Conservation (phyloP, 2,888 invertebrate genomes). For the Coelopa pilipes region DNA sequence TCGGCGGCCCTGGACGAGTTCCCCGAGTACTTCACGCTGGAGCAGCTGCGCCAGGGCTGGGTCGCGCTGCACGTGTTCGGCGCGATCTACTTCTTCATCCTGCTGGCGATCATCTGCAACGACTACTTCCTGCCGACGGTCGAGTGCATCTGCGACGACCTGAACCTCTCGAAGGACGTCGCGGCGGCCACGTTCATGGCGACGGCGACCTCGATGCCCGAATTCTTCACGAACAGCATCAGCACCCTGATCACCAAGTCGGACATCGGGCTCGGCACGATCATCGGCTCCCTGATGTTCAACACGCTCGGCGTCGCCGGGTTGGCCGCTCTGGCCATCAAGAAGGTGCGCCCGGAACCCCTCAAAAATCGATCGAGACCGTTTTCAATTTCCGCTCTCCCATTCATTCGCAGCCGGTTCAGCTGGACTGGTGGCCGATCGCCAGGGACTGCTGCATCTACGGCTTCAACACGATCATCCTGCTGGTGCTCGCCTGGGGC, state of each 20-base stretch:
- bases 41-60: constrained; percentile 79
- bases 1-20: constrained; percentile 56
- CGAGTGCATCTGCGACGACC: constrained; percentile 84
- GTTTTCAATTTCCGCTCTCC: too few relatives aligned
- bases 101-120: constrained; percentile 90
- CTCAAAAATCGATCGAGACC: too few relatives aligned
- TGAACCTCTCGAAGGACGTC: constrained; percentile 84
- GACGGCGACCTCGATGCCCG: constrained; percentile 93
- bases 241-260: constrained; percentile 85
- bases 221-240: constrained; percentile 91
- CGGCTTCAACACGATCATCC: constrained; percentile 75
- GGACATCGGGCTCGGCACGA: constrained; percentile 88
- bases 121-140: constrained; percentile 92
- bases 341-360: constrained; percentile 72
- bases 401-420: constrained; percentile 82
- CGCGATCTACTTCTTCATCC: constrained; percentile 85
- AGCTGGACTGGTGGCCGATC: constrained; percentile 83
- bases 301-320: constrained; percentile 88
- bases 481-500: constrained; percentile 83
- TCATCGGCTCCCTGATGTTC: constrained; percentile 88
- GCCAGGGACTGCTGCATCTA: constrained; percentile 85
- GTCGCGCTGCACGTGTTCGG: constrained; percentile 80
- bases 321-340: constrained; percentile 80
- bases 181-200: constrained; percentile 98
- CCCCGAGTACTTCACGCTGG: constrained; percentile 55